Conservation (phyloP, 2,113 vertebrate genomes). For the Platanista minor region DNA sequence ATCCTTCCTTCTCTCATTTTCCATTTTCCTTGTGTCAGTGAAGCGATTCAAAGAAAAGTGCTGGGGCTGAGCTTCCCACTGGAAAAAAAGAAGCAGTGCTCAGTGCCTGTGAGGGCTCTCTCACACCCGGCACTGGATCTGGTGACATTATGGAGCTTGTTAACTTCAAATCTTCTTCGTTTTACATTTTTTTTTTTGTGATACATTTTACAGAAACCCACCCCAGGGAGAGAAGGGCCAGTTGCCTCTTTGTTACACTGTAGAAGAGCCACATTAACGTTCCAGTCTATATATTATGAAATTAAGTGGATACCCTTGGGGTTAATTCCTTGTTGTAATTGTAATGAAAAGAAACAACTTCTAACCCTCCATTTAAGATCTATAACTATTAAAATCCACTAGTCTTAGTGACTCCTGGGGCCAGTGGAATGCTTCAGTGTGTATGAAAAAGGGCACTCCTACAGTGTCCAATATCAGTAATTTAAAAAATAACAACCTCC, state of each 20-base stretch:
- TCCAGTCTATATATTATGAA: conserved; percentile 89
- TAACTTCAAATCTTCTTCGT: conserved; percentile 78
- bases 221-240: conserved; percentile 83
- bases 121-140: conserved; percentile 45
- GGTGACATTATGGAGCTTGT: conserved; percentile 75
- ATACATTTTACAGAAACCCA: conserved; percentile 81
- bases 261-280: conserved; percentile 82
- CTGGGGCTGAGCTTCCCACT: conserved; percentile 35
- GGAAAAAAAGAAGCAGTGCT: not conserved
- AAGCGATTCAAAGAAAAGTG: not conserved
- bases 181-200: conserved; percentile 75
- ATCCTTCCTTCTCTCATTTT: conserved; percentile 51
- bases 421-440: conserved; percentile 79
- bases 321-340: conserved; percentile 88
- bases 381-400: conserved; percentile 87
- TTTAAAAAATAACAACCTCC: conserved; percentile 83
- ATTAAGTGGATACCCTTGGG: conserved; percentile 88
- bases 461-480: conserved; percentile 83
- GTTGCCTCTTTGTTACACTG: conserved; percentile 86
- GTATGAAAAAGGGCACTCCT: conserved; percentile 80
- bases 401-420: conserved; percentile 82
- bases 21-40: conserved; percentile 47
- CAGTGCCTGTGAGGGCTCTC: not conserved
- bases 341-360: conserved; percentile 89
- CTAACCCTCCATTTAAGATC: conserved; percentile 85